A percentile compares a stretch with the other conserved stretches of the same genome.
phyloP scores from a whole-genome alignment of 2,113 vertebrate species.

The Picathartes gymnocephalus region DNA sequence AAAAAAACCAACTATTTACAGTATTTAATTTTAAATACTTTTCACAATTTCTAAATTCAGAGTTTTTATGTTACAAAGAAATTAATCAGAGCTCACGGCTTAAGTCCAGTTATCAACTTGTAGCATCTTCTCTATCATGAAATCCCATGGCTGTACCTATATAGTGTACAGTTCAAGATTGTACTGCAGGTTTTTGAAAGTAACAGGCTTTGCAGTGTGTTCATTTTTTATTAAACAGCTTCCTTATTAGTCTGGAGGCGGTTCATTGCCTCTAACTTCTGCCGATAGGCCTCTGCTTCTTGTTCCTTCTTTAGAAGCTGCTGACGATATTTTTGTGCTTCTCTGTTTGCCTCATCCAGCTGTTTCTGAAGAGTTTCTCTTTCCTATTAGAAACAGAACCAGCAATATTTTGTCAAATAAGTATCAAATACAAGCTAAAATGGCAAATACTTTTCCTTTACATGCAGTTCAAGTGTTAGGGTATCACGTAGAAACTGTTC shows the following conservation, averaged over 20 bases:
- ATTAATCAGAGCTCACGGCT: constrained; percentile 71
- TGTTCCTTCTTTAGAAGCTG: constrained; percentile 88
- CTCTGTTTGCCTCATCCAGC: constrained; percentile 87
- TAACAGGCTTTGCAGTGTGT: constrained; percentile 55
- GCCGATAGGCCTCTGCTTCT: constrained; percentile 86
- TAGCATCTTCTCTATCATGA: constrained; percentile 59
- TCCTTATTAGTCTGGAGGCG: constrained; percentile 85
- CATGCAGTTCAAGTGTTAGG: neutral
- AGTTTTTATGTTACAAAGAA: constrained; percentile 80
- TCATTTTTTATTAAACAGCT: constrained; percentile 70
- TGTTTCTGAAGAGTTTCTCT: constrained; percentile 88
- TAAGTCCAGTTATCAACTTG: constrained; percentile 71
- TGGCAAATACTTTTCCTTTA: neutral
- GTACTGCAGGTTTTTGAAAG: constrained; percentile 65
- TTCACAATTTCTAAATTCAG: constrained; percentile 78
- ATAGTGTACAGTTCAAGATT: constrained; percentile 68
- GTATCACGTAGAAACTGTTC: neutral
- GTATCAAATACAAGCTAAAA: neutral
- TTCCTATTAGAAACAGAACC: constrained; percentile 75
- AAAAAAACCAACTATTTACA: constrained; percentile 84
- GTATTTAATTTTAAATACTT: constrained; percentile 83
- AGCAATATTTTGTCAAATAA: constrained; percentile 40
- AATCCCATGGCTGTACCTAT: constrained; percentile 59
- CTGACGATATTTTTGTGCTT: constrained; percentile 86
- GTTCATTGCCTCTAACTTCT: constrained; percentile 86